Conservation (phyloP, 2,797 vertebrate genomes). For the Malurus splendens region DNA sequence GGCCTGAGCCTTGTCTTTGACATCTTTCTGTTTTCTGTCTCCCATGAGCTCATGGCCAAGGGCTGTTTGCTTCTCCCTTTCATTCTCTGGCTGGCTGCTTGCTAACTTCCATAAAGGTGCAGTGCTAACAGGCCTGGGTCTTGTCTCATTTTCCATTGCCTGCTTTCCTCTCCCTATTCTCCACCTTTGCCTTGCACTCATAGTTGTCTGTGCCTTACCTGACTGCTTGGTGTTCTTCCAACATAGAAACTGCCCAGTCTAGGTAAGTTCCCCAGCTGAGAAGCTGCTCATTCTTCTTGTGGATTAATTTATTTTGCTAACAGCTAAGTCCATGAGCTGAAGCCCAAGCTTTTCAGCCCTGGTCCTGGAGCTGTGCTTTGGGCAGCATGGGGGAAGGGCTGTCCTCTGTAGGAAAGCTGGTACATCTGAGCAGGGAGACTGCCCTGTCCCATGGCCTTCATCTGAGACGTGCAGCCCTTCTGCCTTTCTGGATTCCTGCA, state of each 20-base stretch:
- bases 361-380: neutral
- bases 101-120: neutral
- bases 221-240: neutral
- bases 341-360: neutral
- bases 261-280: neutral
- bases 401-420: neutral
- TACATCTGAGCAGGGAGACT: neutral
- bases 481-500: neutral
- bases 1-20: neutral
- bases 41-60: neutral
- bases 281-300: neutral
- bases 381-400: accelerated
- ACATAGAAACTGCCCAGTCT: neutral
- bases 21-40: neutral
- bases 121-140: neutral
- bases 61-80: neutral
- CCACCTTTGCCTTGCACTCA: neutral
- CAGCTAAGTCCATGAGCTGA: accelerated
- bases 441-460: neutral
- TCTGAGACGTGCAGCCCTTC: neutral
- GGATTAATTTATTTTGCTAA: neutral
- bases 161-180: neutral
- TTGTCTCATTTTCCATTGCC: neutral
- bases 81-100: neutral
- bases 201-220: neutral